Base-by-base conservation (phyloP, 2,888 invertebrate genomes). In the Drosophila formosana region DNA sequence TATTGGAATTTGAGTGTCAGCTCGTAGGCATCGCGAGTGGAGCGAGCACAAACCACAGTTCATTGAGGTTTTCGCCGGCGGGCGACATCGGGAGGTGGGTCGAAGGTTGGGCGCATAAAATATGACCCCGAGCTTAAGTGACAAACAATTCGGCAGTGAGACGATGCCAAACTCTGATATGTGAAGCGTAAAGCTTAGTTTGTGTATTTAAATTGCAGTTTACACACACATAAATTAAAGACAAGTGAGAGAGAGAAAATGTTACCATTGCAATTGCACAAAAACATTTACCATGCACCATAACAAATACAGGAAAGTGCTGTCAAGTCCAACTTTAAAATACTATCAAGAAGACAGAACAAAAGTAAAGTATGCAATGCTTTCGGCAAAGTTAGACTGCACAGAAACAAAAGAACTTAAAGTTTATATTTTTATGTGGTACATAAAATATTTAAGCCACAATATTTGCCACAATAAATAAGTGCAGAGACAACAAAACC, bases 1-100 rank as follows among this genome's bases (percentile, higher is more conserved):
- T 80, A 80, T 80, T 82, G 80, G 76, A 82, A 80, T 82, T 80
- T 79, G 76, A 82, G 76, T 82, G 82, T 73, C 79, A 28, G 53
- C 34, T 52, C n/a, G 51, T 7, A 64, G 60, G 66, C 51, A 47
- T 13, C 39, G 34, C 25, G 50, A 37, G 7, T 26, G 25, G 37
- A 51, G 51, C 47, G 45, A 58, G 18, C 45, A 46, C 41, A 66
- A 76, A 51, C 80, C 78, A 28, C 80, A 78, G 49, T 62, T 65
- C 62, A 69, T 73, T 80, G 66, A 66, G 80, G 63, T 68, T 67
- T 50, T 32, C 28, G 25, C 26, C 34, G 45, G 34, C 3, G 41
- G 13, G 23, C 56, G 43, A 11, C 6, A 18, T 13, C 7, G 9
- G 34, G 23, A n/a, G 7, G 3, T 32, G 26, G n/a, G 2, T 39